Conservation (phyloP, 2,888 invertebrate species). For the Acholoe squamosa region DNA sequence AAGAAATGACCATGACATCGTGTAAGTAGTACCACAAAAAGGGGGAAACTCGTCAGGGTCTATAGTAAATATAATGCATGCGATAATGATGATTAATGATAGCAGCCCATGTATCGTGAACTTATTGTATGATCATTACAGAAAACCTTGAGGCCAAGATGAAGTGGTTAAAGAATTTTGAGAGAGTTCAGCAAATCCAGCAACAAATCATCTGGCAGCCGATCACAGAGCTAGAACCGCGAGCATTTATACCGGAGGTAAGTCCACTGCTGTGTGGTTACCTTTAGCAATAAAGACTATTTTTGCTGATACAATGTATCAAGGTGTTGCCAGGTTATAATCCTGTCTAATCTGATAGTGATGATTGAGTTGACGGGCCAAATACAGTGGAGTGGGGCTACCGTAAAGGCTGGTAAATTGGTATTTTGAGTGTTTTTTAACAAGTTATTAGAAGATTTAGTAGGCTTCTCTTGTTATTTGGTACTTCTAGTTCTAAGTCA, state of each 20-base stretch:
- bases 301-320: not conserved
- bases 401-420: too few relatives aligned
- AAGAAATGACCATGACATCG: too few relatives aligned
- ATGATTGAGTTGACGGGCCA: not conserved
- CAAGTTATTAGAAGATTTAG: too few relatives aligned
- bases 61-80: too few relatives aligned
- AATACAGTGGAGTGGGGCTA: too few relatives aligned
- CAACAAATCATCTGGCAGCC: slow-evolving; percentile 87
- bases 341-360: not conserved
- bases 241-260: slow-evolving; percentile 86
- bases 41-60: too few relatives aligned
- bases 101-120: too few relatives aligned
- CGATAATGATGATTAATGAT: too few relatives aligned
- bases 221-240: slow-evolving; percentile 86
- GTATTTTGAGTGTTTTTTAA: too few relatives aligned
- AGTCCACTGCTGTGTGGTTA: slow-evolving; percentile 61
- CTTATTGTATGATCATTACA: slow-evolving; percentile 72
- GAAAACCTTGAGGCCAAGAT: slow-evolving; percentile 87
- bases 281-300: not conserved
- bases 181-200: slow-evolving; percentile 87
- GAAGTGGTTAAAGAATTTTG: slow-evolving; percentile 88
- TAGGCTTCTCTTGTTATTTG: too few relatives aligned
- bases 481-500: too few relatives aligned
- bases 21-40: too few relatives aligned
- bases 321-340: not conserved